These are phyloP conservation scores for Illadopsis cleaveri DNA, from an alignment of 2,113 vertebrate genomes.

Conservation along the genomic window DNA sequence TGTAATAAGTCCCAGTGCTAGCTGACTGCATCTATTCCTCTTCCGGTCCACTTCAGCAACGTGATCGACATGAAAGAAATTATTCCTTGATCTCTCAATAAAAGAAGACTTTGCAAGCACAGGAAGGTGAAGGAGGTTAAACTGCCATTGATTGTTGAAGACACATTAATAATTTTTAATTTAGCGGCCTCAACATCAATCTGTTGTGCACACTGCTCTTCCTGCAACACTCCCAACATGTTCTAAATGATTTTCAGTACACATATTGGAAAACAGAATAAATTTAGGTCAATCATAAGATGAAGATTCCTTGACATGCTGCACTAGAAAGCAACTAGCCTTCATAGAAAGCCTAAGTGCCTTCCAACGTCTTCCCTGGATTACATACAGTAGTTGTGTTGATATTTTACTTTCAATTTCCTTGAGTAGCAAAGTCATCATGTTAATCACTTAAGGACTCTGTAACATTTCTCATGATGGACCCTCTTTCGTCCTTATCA, in stretches of 20 bases:
- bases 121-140: constrained; percentile 35
- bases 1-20: neutral
- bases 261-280: neutral
- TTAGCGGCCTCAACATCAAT: neutral
- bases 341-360: neutral
- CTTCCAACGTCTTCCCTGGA: neutral
- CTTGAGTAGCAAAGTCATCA: neutral
- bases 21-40: neutral
- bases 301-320: neutral
- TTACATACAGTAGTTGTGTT: neutral
- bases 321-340: neutral
- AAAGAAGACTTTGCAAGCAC: constrained; percentile 23
- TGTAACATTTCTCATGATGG: neutral
- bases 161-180: constrained; percentile 31
- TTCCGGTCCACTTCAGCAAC: neutral
- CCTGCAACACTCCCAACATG: neutral
- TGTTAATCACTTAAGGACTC: neutral
- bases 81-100: constrained; percentile 47
- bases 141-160: constrained; percentile 21
- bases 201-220: neutral
- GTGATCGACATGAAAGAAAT: neutral
- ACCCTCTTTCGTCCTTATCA: neutral
- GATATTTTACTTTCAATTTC: neutral
- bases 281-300: neutral
- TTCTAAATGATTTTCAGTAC: neutral